Percentiles rank a stretch among this genome's conserved stretches.
Evolutionary conservation across 2,888 invertebrate species (phyloP).

Genomic region (Temnothorax rugatulus): DNA sequence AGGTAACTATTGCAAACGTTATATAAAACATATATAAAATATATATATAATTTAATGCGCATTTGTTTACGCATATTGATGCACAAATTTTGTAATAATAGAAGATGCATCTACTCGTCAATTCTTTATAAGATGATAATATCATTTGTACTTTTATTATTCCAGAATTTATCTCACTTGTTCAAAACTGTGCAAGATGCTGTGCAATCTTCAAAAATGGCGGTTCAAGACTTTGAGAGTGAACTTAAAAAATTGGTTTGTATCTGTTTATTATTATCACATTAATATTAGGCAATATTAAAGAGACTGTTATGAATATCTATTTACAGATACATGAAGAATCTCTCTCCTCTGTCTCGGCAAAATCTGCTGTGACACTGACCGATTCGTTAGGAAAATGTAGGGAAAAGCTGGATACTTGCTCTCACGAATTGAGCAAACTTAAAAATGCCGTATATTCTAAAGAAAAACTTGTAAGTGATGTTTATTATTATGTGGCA

Average conservation of each 20-base stretch:
- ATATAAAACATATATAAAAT: background rate
- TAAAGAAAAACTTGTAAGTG: slow-evolving; percentile 83
- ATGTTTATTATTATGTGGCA: slow-evolving; percentile 15
- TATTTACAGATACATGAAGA: slow-evolving; percentile 74
- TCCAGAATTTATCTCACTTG: slow-evolving; percentile 75
- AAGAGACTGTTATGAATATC: slow-evolving; percentile 15
- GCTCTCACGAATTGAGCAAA: slow-evolving; percentile 78
- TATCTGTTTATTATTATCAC: slow-evolving; percentile 37
- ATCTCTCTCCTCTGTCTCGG: slow-evolving; percentile 58
- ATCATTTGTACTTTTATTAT: slow-evolving; percentile 22
- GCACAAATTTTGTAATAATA: slow-evolving; percentile 12
- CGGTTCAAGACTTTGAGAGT: slow-evolving; percentile 75
- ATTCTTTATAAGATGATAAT: slow-evolving; percentile 22
- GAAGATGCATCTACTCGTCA: background rate
- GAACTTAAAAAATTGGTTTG: slow-evolving; percentile 76
- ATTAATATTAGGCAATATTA: background rate
- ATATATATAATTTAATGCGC: background rate
- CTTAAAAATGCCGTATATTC: slow-evolving; percentile 79
- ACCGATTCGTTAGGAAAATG: slow-evolving; percentile 76
- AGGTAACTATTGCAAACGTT: slow-evolving; percentile 59
- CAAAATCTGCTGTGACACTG: slow-evolving; percentile 62
- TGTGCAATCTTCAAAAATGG: slow-evolving; percentile 75
- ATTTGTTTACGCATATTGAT: background rate
- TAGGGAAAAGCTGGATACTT: slow-evolving; percentile 75
- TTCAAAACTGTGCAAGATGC: slow-evolving; percentile 77